Evolutionary conservation across 2,113 vertebrate species (phyloP).

Genomic region (Eidolon helvum): DNA sequence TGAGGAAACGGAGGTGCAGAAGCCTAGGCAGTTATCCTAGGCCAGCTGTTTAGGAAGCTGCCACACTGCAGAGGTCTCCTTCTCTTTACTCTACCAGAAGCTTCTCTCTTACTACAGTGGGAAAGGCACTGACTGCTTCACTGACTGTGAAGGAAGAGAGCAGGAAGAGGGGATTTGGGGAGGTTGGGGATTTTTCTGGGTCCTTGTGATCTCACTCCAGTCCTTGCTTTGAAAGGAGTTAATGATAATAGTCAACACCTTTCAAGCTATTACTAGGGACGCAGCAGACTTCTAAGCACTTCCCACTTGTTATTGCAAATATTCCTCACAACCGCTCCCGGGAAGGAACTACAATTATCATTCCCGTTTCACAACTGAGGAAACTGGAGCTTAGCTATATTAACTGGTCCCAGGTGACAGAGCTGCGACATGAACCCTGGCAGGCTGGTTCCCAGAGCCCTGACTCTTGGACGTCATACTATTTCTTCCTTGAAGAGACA

Average conservation of each 20-base stretch:
- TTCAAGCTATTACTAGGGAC: accelerated
- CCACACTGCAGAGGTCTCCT: background rate
- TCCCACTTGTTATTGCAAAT: background rate
- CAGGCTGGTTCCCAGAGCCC: background rate
- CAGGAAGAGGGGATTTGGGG: background rate
- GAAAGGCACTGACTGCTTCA: background rate
- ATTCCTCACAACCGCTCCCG: background rate
- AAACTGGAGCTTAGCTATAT: background rate
- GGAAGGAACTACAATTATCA: background rate
- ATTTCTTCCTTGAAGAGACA: background rate
- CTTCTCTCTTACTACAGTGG: accelerated
- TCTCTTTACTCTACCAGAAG: background rate
- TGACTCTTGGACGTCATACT: background rate
- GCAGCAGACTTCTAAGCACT: background rate
- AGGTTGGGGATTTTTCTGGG: background rate
- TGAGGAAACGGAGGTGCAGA: background rate
- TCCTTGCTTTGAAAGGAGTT: background rate
- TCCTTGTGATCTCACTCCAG: background rate
- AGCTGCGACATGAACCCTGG: background rate
- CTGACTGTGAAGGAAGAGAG: background rate
- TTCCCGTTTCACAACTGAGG: background rate
- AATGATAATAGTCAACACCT: background rate
- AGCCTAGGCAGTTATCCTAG: background rate
- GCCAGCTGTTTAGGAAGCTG: background rate
- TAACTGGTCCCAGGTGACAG: background rate